Evolutionary conservation across 2,888 invertebrate genomes (phyloP), one percentile per base, ranked within the genome.

Genomic region (Drosophila borborema): DNA sequence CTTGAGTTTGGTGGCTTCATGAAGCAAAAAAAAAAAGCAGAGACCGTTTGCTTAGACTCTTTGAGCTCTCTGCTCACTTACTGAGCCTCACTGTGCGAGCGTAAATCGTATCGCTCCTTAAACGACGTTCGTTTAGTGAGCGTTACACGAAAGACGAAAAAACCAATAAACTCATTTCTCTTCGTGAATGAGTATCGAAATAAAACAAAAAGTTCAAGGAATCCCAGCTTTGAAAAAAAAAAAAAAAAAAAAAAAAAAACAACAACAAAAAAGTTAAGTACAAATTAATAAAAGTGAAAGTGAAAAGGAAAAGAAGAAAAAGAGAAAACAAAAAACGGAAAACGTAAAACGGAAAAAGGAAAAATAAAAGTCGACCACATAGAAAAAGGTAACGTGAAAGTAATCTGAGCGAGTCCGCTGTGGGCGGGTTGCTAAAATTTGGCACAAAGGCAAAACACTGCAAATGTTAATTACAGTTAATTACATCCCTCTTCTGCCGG

Each of bases 231-330:
- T n/a, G n/a, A n/a, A n/a, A n/a, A n/a, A n/a, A n/a, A n/a, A n/a
- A n/a, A n/a, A n/a, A n/a, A n/a, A n/a, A n/a, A n/a, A n/a, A n/a
- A 46, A 31, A 20, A 12, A 36, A 20, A 31, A 34, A 28, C 1
- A 43, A 18, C 5, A 54, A 48, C 16, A 10, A 38, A 8, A 38
- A 59, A 51, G 31, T 31, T 48, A 48, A 65, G 58, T 58, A 58
- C 58, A 58, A 58, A 45, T 55, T 55, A 55, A 55, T 58, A 58
- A 45, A 36, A 58, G 34, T 55, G 28, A 41, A 55, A 56, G 14
- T 16, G 16, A n/a, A 56, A 46, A 18, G 23, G 23, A 18, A 14
- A 10, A 34, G 34, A 10, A 34, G 9, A 40, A 16, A 28, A 3
- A n/a, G 20, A 43, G 3, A 3, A 34, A 16, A 2, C 3, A 16